Evolutionary conservation across 2,113 vertebrate species (phyloP).

Genomic region (Neoarius graeffei): DNA sequence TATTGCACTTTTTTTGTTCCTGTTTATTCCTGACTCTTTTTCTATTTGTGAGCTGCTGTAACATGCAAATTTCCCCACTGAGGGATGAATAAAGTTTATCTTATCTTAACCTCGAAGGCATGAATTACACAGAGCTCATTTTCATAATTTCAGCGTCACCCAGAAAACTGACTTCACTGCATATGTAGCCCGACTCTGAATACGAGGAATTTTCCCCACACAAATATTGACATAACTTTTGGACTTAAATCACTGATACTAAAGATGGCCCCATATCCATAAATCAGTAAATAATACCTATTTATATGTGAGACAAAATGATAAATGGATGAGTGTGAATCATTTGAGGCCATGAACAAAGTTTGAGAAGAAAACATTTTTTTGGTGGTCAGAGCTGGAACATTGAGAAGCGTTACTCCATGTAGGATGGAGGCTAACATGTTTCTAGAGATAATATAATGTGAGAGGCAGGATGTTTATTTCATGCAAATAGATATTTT

Average conservation of each 20-base stretch:
- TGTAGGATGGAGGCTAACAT: background rate
- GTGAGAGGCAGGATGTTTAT: background rate
- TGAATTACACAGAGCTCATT: background rate
- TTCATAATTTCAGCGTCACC: background rate
- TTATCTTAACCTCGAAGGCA: background rate
- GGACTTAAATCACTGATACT: background rate
- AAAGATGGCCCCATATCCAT: background rate
- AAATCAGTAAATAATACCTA: background rate
- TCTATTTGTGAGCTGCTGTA: no score
- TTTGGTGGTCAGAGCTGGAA: background rate
- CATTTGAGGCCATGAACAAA: background rate
- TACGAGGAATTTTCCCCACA: background rate
- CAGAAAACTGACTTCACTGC: background rate
- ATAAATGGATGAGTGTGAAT: background rate
- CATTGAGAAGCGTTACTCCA: background rate
- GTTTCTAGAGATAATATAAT: background rate
- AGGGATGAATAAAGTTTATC: no score
- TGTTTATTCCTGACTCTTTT: no score
- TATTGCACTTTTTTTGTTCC: no score
- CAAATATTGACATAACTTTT: background rate
- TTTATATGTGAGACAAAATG: background rate
- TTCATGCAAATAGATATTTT: slow-evolving; percentile 9
- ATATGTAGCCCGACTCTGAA: background rate
- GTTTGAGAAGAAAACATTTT: background rate
- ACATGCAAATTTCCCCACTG: no score